phyloP scores from a whole-genome alignment of 2,888 invertebrate species.

The Diplolepis rosae region DNA sequence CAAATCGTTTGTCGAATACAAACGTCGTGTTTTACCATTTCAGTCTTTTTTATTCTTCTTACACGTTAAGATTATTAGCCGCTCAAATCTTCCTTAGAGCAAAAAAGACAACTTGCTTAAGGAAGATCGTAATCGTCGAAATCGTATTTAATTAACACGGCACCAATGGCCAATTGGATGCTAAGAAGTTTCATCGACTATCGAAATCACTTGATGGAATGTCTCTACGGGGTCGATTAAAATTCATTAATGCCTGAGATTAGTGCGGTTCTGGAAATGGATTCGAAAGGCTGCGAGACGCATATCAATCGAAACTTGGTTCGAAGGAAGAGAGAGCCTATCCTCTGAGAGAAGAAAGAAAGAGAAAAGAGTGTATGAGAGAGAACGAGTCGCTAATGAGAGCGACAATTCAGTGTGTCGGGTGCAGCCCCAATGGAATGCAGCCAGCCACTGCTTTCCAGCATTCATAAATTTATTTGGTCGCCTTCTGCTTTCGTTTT shows the following conservation, averaged over 20 bases:
- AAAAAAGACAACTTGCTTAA: not conserved
- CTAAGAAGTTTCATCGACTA: not conserved
- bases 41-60: not conserved
- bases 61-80: constrained; percentile 13
- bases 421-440: constrained; percentile 65
- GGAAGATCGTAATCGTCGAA: constrained; percentile 4
- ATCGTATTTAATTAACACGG: constrained; percentile 22
- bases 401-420: constrained; percentile 70
- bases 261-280: constrained; percentile 67
- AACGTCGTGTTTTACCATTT: constrained; percentile 27
- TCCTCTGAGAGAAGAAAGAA: constrained; percentile 47
- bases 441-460: constrained; percentile 63
- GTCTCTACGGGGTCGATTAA: constrained; percentile 56
- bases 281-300: constrained; percentile 63
- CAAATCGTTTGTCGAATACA: constrained; percentile 21
- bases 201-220: constrained; percentile 44
- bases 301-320: constrained; percentile 66
- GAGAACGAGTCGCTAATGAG: constrained; percentile 66
- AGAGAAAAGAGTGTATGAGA: constrained; percentile 42
- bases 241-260: constrained; percentile 67
- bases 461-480: constrained; percentile 69
- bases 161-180: constrained; percentile 8
- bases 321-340: constrained; percentile 41
- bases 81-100: constrained; percentile 8
- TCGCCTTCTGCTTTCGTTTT: constrained; percentile 65